Evolutionary conservation across 2,797 vertebrate species (phyloP).

Genomic region (Antennarius maculatus): DNA sequence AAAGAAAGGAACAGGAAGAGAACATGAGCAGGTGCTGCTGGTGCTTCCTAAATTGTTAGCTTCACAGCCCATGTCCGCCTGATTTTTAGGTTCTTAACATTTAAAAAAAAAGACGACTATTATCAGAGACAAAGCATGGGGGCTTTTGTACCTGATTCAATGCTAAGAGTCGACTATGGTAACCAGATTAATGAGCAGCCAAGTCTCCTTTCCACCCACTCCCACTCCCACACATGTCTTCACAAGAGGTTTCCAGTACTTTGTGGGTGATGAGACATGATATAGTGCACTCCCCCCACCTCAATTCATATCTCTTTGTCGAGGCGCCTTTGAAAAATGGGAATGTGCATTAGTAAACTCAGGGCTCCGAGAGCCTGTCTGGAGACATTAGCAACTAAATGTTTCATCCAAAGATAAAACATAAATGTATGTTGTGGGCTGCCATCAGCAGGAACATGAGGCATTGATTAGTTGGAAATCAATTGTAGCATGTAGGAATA

Average conservation of each 20-base stretch:
- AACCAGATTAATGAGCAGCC: conserved; percentile 62
- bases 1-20: conserved; percentile 16
- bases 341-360: conserved; percentile 52
- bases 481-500: conserved; percentile 15
- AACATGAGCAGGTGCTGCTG: conserved; percentile 5
- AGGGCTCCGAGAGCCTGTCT: conserved; percentile 49
- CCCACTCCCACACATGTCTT: conserved; percentile 59
- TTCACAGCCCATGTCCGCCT: conserved; percentile 5
- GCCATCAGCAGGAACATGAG: conserved; percentile 23
- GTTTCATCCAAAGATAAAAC: conserved; percentile 59
- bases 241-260: conserved; percentile 47
- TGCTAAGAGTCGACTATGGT: conserved; percentile 20
- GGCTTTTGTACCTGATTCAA: conserved; percentile 19
- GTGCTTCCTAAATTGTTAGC: conserved; percentile 23
- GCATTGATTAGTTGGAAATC: conserved; percentile 47
- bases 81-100: conserved; percentile 21
- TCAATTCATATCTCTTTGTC: conserved; percentile 54
- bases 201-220: conserved; percentile 53
- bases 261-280: conserved; percentile 55
- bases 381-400: conserved; percentile 57
- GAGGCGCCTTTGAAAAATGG: conserved; percentile 62
- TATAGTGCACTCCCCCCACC: conserved; percentile 54
- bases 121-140: neutral
- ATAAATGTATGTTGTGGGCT: conserved; percentile 28
- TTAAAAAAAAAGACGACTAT: conserved; percentile 31